These are phyloP conservation scores for Oenanthe oenanthe DNA, from an alignment of 2,113 vertebrate species.

Conservation along the genomic window DNA sequence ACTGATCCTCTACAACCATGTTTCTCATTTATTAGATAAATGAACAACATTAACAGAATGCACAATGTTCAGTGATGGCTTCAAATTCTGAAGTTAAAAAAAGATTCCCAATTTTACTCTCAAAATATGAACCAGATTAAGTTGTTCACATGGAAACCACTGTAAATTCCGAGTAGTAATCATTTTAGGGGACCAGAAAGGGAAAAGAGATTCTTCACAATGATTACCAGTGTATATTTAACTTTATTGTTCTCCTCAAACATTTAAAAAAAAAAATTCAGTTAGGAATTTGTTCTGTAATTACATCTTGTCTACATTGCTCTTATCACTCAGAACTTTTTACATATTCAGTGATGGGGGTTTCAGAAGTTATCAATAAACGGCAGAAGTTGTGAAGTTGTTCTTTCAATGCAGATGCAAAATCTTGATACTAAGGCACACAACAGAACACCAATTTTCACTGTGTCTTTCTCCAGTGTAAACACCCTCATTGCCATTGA, in stretches of 20 bases:
- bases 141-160: conserved; percentile 44
- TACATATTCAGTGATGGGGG: not conserved
- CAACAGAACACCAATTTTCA: not conserved
- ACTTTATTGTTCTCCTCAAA: not conserved
- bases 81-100: conserved; percentile 40
- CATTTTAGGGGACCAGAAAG: not conserved
- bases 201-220: not conserved
- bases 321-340: not conserved
- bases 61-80: not conserved
- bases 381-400: not conserved
- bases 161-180: not conserved
- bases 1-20: not conserved
- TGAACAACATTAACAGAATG: not conserved
- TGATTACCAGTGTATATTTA: not conserved
- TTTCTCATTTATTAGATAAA: conserved; percentile 51
- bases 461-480: not conserved
- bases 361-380: not conserved
- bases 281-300: not conserved
- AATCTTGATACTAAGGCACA: not conserved
- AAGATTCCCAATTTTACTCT: not conserved
- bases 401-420: not conserved
- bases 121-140: conserved; percentile 35
- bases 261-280: not conserved
- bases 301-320: not conserved
- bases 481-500: not conserved